Percentiles rank a stretch among this genome's conserved stretches.
These are phyloP conservation scores for Corydoras maculifer DNA, from an alignment of 2,113 vertebrate genomes.

Conservation along the genomic window DNA sequence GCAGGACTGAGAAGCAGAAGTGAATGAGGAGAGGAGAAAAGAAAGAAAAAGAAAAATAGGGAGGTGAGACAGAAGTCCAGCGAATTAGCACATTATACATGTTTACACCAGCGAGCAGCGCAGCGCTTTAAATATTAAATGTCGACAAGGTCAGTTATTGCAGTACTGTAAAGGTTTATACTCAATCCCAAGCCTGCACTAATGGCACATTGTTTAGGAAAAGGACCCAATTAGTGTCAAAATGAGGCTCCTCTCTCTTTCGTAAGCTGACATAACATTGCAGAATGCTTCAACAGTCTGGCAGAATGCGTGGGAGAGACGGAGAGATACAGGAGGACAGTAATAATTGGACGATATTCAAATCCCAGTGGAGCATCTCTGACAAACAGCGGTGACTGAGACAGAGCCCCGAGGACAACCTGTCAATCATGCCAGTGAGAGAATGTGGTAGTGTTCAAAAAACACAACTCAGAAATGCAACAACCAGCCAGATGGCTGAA, in stretches of 20 bases:
- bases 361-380: conserved; percentile 54
- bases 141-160: conserved; percentile 20
- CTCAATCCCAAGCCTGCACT: conserved; percentile 24
- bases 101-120: neutral
- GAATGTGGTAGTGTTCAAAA: conserved; percentile 45
- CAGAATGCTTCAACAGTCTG: conserved; percentile 19
- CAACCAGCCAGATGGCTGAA: conserved; percentile 40
- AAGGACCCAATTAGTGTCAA: conserved; percentile 31
- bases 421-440: conserved; percentile 57
- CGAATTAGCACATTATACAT: conserved; percentile 28
- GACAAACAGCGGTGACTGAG: conserved; percentile 53
- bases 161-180: conserved; percentile 24
- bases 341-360: conserved; percentile 53
- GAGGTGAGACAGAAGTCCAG: neutral
- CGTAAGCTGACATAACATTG: conserved; percentile 32
- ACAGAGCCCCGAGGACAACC: conserved; percentile 54
- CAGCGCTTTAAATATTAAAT: neutral
- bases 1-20: conserved; percentile 71
- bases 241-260: conserved; percentile 27
- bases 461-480: conserved; percentile 40
- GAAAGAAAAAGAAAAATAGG: neutral
- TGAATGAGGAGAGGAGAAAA: conserved; percentile 6
- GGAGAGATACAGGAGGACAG: conserved; percentile 41
- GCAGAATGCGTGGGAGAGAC: conserved; percentile 27
- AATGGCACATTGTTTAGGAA: conserved; percentile 34